A percentile compares a stretch with the other conserved stretches of the same genome.
Evolutionary conservation across 2,113 vertebrate genomes (phyloP).

Genomic region (Xenopus tropicalis): UCB_Xtro_10.0 CM004448.2:91360001-91360500

Average conservation of each 20-base stretch:
- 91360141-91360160: background rate
- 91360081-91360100: too few species aligned
- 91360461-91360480: too few species aligned
- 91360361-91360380: conserved; percentile 37
- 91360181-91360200: conserved; percentile 2
- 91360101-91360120: background rate
- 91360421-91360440: background rate
- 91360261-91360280: conserved; percentile 25
- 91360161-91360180: conserved; percentile 7
- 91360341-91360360: conserved; percentile 30
- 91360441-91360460: too few species aligned
- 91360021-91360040: too few species aligned
- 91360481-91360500: too few species aligned
- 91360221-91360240: conserved; percentile 19
- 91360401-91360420: conserved; percentile 25
- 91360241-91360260: conserved; percentile 18
- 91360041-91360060: too few species aligned
- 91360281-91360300: conserved; percentile 16
- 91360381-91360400: conserved; percentile 16
- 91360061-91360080: too few species aligned
- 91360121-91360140: background rate
- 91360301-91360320: conserved; percentile 25
- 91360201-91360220: conserved; percentile 20
- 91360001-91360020: too few species aligned
- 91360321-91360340: conserved; percentile 41